phyloP scores from a whole-genome alignment of 2,888 invertebrate genomes.

The Drosophila kanekoi region DNA sequence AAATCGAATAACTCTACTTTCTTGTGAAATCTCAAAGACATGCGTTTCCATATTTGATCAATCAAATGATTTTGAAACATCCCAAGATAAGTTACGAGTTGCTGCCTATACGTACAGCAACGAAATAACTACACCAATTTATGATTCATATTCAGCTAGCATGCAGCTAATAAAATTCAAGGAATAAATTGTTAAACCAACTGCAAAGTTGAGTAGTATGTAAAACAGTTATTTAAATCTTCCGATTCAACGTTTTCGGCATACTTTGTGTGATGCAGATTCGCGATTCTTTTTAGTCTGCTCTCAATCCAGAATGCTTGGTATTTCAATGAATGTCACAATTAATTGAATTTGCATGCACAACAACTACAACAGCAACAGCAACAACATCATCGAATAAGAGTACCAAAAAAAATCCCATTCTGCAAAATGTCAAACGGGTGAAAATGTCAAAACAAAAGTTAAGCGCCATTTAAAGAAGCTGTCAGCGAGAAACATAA shows the following conservation, averaged over 20 bases:
- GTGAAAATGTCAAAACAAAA: constrained; percentile 61
- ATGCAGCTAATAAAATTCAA: too few species aligned
- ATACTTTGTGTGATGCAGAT: neutral
- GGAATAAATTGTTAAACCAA: too few species aligned
- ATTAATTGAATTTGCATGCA: constrained; percentile 75
- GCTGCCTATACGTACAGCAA: too few species aligned
- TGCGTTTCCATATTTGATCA: too few species aligned
- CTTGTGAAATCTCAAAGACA: too few species aligned
- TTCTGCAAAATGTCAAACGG: constrained; percentile 60
- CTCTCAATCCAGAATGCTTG: constrained; percentile 9
- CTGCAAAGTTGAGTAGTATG: too few species aligned
- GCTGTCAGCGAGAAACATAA: constrained; percentile 73
- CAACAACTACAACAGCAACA: constrained; percentile 29
- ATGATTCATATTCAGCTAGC: too few species aligned
- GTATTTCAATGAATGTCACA: constrained; percentile 60
- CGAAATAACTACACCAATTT: too few species aligned
- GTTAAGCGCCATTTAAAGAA: constrained; percentile 81
- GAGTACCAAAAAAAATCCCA: constrained; percentile 11
- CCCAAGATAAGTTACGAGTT: too few species aligned
- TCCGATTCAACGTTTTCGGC: constrained; percentile 2
- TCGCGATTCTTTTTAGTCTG: neutral
- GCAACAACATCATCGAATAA: constrained; percentile 4
- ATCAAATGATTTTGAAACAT: too few species aligned
- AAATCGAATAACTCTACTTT: too few species aligned
- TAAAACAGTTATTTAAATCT: neutral